phyloP scores from a whole-genome alignment of 1,140 invertebrate genomes.

The Drosophila sucinea region DNA sequence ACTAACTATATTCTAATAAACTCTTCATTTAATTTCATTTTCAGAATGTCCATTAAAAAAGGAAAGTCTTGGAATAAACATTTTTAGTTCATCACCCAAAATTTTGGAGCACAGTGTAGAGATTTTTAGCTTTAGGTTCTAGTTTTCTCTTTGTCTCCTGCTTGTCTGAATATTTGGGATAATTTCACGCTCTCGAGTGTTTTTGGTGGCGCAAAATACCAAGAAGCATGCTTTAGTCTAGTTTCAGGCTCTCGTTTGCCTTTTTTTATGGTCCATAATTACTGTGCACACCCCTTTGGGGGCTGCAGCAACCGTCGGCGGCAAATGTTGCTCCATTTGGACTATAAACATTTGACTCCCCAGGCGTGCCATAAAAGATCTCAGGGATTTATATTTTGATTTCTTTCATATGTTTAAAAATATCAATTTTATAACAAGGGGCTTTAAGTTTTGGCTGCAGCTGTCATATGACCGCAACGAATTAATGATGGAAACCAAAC shows the following conservation, averaged over 20 bases:
- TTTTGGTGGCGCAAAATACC: slow-evolving; percentile 47
- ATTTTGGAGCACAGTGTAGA: slow-evolving; percentile 17
- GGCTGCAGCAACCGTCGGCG: slow-evolving; percentile 18
- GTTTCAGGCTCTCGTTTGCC: not conserved
- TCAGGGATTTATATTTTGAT: slow-evolving; percentile 55
- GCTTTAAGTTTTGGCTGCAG: slow-evolving; percentile 30
- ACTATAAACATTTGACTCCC: slow-evolving; percentile 56
- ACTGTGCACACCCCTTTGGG: slow-evolving; percentile 45
- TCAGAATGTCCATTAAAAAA: too few species aligned
- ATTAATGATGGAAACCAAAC: slow-evolving; percentile 33
- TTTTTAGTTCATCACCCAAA: not conserved
- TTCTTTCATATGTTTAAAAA: slow-evolving; percentile 54
- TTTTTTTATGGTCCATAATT: slow-evolving; percentile 56
- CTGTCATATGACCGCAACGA: slow-evolving; percentile 48
- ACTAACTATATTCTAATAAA: too few species aligned
- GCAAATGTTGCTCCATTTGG: not conserved
- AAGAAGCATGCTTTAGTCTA: slow-evolving; percentile 50
- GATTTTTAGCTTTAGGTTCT: slow-evolving; percentile 9
- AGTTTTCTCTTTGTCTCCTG: slow-evolving; percentile 22
- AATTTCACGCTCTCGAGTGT: slow-evolving; percentile 9
- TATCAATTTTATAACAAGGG: slow-evolving; percentile 46
- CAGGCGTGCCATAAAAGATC: slow-evolving; percentile 26
- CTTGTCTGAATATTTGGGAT: slow-evolving; percentile 52
- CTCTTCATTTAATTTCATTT: too few species aligned
- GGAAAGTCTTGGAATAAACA: too few species aligned